Evolutionary conservation across 2,797 vertebrate genomes (phyloP).

Genomic region (Cynopterus sphinx): DNA sequence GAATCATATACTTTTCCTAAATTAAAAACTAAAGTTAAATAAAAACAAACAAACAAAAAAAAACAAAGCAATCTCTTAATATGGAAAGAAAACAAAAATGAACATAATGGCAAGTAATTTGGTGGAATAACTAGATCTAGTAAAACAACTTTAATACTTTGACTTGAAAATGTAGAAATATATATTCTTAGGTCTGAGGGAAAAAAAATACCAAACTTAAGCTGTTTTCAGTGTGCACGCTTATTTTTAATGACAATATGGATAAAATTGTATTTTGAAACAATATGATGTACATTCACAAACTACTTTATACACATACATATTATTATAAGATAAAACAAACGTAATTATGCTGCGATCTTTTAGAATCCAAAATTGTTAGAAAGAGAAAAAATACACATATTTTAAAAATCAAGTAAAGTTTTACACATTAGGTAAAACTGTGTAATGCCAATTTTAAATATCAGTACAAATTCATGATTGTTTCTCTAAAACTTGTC

Average conservation of each 20-base stretch:
- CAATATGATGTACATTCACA: background rate
- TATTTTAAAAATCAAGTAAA: slow-evolving; percentile 3
- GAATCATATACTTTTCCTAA: slow-evolving; percentile 5
- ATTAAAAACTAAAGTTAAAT: slow-evolving; percentile 12
- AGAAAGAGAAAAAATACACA: background rate
- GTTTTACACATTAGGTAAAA: slow-evolving; percentile 27
- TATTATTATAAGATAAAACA: background rate
- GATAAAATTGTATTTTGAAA: slow-evolving; percentile 10
- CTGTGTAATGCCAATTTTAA: background rate
- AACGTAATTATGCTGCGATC: slow-evolving; percentile 5
- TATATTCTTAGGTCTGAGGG: background rate
- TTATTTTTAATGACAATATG: background rate
- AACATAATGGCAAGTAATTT: background rate
- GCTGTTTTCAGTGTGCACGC: background rate
- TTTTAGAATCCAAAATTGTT: slow-evolving; percentile 35
- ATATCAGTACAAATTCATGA: background rate
- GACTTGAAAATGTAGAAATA: background rate
- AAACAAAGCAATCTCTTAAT: background rate
- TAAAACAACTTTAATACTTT: background rate
- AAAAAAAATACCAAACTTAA: background rate
- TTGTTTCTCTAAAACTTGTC: background rate
- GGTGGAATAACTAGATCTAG: background rate
- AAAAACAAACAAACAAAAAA: background rate
- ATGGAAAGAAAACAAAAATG: background rate
- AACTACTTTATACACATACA: background rate